Base-by-base conservation (phyloP, 1,140 invertebrate genomes). In the Lutraria rhynchaena region DNA sequence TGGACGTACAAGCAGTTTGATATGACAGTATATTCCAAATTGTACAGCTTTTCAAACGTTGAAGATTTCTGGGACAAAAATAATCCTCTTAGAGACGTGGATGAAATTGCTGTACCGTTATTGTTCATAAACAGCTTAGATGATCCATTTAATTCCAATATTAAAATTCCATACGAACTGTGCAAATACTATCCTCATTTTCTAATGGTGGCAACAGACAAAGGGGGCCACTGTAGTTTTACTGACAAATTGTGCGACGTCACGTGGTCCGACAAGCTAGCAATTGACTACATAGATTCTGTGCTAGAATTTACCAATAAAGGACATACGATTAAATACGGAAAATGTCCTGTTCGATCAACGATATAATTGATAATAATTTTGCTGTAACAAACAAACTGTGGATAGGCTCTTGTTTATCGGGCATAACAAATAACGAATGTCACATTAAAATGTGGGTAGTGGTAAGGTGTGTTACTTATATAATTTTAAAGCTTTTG, bases 171-270 rank as follows among this genome's bases (percentile, higher is more conserved):
- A 29, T 87, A 87, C 65, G 89, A 91, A 22, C 65, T 91, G 1
- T 90, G 90, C 77, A 86, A 87, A 35, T 87, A 83, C 67, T 88
- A 89, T 81, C 88, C 89, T 15, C 88, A 91, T 77, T 86, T 91
- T 58, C 82, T 91, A n/a, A 83, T 91, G 70, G 75, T 87, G 0
- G 81, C 84, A 1, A 78, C 86, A 1, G 77, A 89, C 24, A 70
- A 83, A 7, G 90, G 90, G 7, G 90, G 90, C 0, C 90, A 91
- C 80, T 87, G 87, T 70, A 89, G 89, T n/a, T 91, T 91, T 67
- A 31, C 83, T 19, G 85, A 87, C 17, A 74, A 81, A 13, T 51
- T 86, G 11, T 37, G 77, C 19, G 81, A 76, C 11, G 44, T 82
- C 7, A 86, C 86, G 0, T 89, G 88, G 88, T 85, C 88, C 9